A percentile compares a stretch with the other conserved stretches of the same genome.
Conservation (phyloP, 2,797 vertebrate species). For the Sebastiscus albofasciatus region DNA sequence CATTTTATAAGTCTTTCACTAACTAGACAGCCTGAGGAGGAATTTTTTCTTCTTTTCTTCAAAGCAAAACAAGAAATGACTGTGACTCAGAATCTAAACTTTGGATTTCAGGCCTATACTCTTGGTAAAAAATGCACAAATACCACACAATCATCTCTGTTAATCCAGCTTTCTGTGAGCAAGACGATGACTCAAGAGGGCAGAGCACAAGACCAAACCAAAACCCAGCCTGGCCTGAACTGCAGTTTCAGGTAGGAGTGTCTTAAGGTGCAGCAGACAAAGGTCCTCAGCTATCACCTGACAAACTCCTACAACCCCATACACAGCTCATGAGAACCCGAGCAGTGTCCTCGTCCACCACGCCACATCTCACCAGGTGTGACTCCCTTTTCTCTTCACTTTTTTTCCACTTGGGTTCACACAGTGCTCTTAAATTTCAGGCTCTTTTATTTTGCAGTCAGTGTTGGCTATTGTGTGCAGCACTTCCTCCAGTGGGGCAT, state of each 20-base stretch:
- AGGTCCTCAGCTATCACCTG: constrained; percentile 64
- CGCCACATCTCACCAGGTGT: constrained; percentile 80
- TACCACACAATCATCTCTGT: not conserved
- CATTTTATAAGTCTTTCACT: not conserved
- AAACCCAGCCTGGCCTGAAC: constrained; percentile 23
- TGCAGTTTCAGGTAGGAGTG: constrained; percentile 71
- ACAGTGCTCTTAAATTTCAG: constrained; percentile 82
- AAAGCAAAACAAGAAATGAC: not conserved
- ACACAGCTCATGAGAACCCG: constrained; percentile 67
- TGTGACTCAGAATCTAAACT: not conserved
- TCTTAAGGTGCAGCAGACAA: constrained; percentile 62
- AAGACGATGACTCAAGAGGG: not conserved
- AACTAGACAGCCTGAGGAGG: not conserved
- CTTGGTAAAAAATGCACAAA: not conserved
- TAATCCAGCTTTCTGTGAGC: constrained; percentile 1
- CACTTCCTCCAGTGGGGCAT: constrained; percentile 62
- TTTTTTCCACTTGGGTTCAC: constrained; percentile 80
- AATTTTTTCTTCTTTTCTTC: not conserved
- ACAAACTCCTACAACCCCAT: constrained; percentile 54
- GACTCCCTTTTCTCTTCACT: constrained; percentile 70
- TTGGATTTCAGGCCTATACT: not conserved
- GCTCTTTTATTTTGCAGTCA: constrained; percentile 67
- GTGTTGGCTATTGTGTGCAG: constrained; percentile 71
- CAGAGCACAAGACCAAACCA: constrained; percentile 10
- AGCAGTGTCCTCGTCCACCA: constrained; percentile 50